A percentile compares a stretch with the other conserved stretches of the same genome.
Evolutionary conservation across 2,113 vertebrate genomes (phyloP).

Genomic region (Trogon melanurus): DNA sequence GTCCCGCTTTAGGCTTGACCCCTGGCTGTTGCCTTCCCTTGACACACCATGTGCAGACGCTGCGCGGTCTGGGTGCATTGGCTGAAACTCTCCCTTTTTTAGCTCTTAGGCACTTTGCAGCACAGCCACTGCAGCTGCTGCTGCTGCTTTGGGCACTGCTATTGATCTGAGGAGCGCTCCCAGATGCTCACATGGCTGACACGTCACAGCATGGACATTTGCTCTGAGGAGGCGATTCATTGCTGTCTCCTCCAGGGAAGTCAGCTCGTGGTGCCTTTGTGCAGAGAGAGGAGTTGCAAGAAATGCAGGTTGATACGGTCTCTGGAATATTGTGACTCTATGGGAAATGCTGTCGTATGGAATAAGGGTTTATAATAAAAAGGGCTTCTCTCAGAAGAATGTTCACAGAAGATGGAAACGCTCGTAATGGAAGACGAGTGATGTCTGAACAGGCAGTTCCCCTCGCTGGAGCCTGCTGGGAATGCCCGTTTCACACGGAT

Average conservation of each 20-base stretch:
- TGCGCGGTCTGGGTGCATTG: too few relatives aligned
- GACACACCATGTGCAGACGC: not conserved
- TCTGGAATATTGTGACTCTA: not conserved
- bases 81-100: not conserved
- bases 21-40: not conserved
- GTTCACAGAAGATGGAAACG: not conserved
- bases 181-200: not conserved
- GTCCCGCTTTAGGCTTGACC: not conserved
- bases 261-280: not conserved
- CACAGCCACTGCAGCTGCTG: not conserved
- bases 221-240: not conserved
- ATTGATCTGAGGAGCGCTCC: not conserved
- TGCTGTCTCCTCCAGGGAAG: not conserved
- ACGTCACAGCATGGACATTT: not conserved
- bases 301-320: not conserved
- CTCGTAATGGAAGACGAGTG: not conserved
- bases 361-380: not conserved
- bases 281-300: not conserved
- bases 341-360: not conserved
- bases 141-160: not conserved
- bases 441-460: not conserved
- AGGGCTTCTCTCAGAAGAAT: not conserved
- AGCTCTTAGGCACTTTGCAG: not conserved
- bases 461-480: not conserved
- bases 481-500: not conserved